Base-by-base conservation (phyloP, 2,888 invertebrate species). In the Aphodius sticticus region DNA sequence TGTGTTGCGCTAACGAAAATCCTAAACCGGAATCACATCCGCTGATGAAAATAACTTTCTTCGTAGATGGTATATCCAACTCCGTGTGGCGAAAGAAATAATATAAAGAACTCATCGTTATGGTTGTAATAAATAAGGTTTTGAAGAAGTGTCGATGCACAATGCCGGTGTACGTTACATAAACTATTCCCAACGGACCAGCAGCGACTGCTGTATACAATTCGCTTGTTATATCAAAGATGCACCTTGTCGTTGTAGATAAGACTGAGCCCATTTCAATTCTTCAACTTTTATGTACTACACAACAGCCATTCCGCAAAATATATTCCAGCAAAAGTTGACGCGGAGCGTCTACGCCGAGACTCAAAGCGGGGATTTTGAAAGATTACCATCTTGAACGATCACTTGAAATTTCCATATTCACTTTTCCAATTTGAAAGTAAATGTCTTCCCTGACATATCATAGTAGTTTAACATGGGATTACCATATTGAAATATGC, bases 11-110 rank as follows among this genome's bases (percentile, higher is more conserved):
- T 76, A 95, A 87, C 2, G 93, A 93, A 89, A 92, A 95, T 78
- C 97, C 97, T 15, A 97, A 91, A 2, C 97, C 97, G 79, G 96
- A 95, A 89, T 97, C 96, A 87, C 97, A 97, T 70, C 97, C 97
- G 6, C 95, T 96, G 83, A 97, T 93, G 16, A 96, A 91, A 69
- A 94, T 90, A 2, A 94, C 91, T 82, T 88, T 87, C 70, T 87
- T 84, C 69, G 83, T 83, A 16, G 84, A 83, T 0, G 88, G 84
- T 77, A 79, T 77, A 1, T 82, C 72, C 26, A 83, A 82, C 78
- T 86, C 83, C 26, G 84, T 82, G 35, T 82, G 79, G 16, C 84
- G 82, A 37, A 85, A 85, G 0, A 85, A 84, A 79, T 86, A 89
- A 1, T 85, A 53, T 37, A 89, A 84, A 83, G 87, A 85, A 15